Percentiles rank a stretch among this genome's conserved stretches.
These are phyloP conservation scores for Pocillopora grandis DNA, from an alignment of 92 coral and sea anemone species.

Conservation along the genomic window DNA sequence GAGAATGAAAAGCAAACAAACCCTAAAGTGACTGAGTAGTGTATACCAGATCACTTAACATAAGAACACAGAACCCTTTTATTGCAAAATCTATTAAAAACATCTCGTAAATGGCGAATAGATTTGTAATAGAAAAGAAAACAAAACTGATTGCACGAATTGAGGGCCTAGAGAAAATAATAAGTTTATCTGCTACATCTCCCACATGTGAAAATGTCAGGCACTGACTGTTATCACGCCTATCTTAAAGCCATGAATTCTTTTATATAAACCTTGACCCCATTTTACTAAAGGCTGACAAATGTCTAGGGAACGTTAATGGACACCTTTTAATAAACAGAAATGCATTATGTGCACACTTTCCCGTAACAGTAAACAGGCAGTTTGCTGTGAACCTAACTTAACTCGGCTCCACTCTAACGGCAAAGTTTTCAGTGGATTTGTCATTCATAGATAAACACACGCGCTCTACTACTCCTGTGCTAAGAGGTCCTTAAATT, in stretches of 20 bases:
- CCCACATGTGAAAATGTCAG: not conserved
- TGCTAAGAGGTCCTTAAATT: constrained; percentile 81
- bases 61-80: constrained; percentile 45
- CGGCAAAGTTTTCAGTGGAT: constrained; percentile 39
- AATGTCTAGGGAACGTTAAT: constrained; percentile 47
- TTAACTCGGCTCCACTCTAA: constrained; percentile 21
- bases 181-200: not conserved
- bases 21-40: constrained; percentile 56
- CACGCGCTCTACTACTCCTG: constrained; percentile 78
- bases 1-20: constrained; percentile 54
- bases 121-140: not conserved
- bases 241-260: constrained; percentile 40
- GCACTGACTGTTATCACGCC: constrained; percentile 42
- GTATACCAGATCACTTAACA: constrained; percentile 50
- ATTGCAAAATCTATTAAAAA: constrained; percentile 32
- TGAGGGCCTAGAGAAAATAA: not conserved
- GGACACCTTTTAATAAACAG: constrained; percentile 29
- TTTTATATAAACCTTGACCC: constrained; percentile 48
- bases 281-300: constrained; percentile 31
- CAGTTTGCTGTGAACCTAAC: constrained; percentile 9
- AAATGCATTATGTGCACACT: constrained; percentile 16
- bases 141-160: not conserved
- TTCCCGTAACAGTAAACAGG: constrained; percentile 16
- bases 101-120: not conserved
- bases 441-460: constrained; percentile 81